Evolutionary conservation across 92 coral and sea anemone species (phyloP), one percentile per base, ranked within the genome.

Genomic region (Metridium senile): DNA sequence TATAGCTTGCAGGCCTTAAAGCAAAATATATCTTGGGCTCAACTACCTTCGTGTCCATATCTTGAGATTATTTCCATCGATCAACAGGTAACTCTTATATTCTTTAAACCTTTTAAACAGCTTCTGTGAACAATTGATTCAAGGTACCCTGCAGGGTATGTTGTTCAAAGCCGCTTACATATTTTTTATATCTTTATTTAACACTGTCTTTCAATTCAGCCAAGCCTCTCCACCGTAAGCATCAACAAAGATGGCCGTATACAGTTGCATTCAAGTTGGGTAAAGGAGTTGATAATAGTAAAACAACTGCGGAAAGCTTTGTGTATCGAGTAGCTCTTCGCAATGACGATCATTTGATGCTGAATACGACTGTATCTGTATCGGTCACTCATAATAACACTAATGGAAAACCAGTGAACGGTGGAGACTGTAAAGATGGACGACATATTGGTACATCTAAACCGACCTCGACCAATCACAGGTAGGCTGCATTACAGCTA

Each of bases 181-280:
- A 39, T 39, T 13, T 4, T 39, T 13, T 4, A 6, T 6, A 39
- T 39, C 49, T 4, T 39, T 39, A 13, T 39, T 13, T 59, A 59
- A 59, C 4, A 26, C 33, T 59, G 3, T 23, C 3, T 10, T 26
- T 59, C 17, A 13, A 39, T 39, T 22, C 69, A 93, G 98, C 93
- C 97, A 2, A 20, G 76, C 29, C 84, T 85, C 78, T 85, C 93
- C 18, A 78, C 77, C 26, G 90, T 91, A 1, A 78, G 75, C 18
- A 76, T 93, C 73, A 93, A 93, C 51, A 82, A 93, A 20, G 90
- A 88, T 45, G 90, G 90, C 26, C 76, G 68, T 45, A n/a, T n/a
- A 83, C 92, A 17, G 93, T 84, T 11, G 75, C 88, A 9, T 91
- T 88, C 31, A 69, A 78, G 51, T 11, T 76, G 30, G 70, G 84